A percentile compares a stretch with the other conserved stretches of the same genome.
phyloP scores from a whole-genome alignment of 2,888 invertebrate species.

The Cenopis cana region DNA sequence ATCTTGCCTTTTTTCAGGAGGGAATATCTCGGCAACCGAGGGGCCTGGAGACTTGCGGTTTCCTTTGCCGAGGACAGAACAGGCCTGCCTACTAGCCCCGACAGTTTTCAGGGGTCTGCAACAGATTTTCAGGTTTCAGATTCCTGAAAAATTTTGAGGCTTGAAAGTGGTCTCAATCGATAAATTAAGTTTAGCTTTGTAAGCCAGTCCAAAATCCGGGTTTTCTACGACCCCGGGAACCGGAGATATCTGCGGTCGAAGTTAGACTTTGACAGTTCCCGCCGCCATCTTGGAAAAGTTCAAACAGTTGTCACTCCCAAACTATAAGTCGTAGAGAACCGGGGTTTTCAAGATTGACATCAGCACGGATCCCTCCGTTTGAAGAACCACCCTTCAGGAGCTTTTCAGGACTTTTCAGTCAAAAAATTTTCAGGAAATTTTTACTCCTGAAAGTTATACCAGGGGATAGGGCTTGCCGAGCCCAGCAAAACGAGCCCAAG shows the following conservation, averaged over 20 bases:
- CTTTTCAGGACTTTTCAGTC: neutral
- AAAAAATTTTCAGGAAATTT: neutral
- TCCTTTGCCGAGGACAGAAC: neutral
- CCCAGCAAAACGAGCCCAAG: conserved; percentile 9
- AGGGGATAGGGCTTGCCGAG: neutral
- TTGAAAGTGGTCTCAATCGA: conserved; percentile 1
- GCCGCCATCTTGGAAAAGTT: conserved; percentile 27
- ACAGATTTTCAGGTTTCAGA: neutral
- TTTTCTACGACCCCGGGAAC: conserved; percentile 1
- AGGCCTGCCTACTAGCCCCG: neutral
- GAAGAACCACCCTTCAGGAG: neutral
- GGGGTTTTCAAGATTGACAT: conserved; percentile 1
- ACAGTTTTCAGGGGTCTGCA: neutral
- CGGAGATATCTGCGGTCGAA: conserved; percentile 15
- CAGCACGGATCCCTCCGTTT: conserved; percentile 18
- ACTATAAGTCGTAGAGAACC: conserved; percentile 3
- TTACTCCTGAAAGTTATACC: too few relatives aligned
- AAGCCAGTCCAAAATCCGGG: neutral
- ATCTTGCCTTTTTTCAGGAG: neutral
- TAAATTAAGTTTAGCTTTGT: neutral
- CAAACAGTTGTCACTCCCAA: neutral
- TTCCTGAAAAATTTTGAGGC: neutral
- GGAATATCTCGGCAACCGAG: conserved; percentile 3
- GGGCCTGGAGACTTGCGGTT: neutral
- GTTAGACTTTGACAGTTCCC: neutral